Evolutionary conservation across 2,888 invertebrate species (phyloP).

Genomic region (Lycophotia porphyrea): DNA sequence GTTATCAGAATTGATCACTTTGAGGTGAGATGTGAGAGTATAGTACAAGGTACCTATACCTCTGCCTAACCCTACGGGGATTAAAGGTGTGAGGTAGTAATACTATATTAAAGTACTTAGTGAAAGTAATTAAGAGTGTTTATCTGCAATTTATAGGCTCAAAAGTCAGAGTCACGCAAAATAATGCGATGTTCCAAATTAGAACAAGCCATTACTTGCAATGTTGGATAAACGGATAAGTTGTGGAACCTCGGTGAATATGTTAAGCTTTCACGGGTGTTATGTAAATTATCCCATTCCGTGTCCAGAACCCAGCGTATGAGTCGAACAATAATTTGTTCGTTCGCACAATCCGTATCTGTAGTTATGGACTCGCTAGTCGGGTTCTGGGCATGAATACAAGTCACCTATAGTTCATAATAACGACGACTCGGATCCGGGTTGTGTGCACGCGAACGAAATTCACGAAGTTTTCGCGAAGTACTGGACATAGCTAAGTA

Average conservation of each 20-base stretch:
- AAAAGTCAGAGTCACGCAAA: constrained; percentile 3
- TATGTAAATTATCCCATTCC: constrained; percentile 19
- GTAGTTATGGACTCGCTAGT: too few relatives aligned
- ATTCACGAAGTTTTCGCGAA: too few relatives aligned
- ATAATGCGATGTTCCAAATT: constrained; percentile 13
- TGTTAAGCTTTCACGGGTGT: neutral
- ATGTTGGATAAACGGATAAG: neutral
- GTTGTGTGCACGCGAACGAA: too few relatives aligned
- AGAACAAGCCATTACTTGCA: constrained; percentile 23
- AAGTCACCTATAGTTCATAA: too few relatives aligned
- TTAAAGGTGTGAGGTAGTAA: neutral
- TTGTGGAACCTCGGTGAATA: neutral
- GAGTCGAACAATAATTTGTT: too few relatives aligned
- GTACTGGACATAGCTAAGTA: too few relatives aligned
- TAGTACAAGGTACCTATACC: neutral
- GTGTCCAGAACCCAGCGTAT: too few relatives aligned
- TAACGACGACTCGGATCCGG: too few relatives aligned
- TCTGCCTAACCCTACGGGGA: neutral
- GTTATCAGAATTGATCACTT: neutral
- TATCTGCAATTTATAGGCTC: constrained; percentile 20
- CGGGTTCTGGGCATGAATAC: too few relatives aligned
- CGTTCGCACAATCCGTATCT: too few relatives aligned
- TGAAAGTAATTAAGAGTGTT: constrained; percentile 16
- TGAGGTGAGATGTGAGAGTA: too few relatives aligned
- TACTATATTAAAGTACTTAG: constrained; percentile 8